Evolutionary conservation across 2,888 invertebrate species (phyloP).

Genomic region (Campoplex capitator): DNA sequence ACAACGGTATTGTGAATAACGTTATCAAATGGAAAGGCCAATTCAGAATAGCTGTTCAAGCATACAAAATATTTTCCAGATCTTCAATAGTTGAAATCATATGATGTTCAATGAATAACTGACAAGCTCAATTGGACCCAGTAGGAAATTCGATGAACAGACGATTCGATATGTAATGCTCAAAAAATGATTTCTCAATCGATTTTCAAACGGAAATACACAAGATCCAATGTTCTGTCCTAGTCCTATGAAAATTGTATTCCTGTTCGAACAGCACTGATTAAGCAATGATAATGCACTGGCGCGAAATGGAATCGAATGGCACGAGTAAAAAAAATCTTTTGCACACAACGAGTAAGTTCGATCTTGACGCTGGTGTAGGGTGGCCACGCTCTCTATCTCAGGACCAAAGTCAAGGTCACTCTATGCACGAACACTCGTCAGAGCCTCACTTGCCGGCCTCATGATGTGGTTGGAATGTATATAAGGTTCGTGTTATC

Average conservation of each 20-base stretch:
- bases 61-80: neutral
- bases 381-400: slow-evolving; percentile 55
- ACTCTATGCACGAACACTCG: slow-evolving; percentile 22
- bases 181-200: neutral
- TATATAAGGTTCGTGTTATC: slow-evolving; percentile 6
- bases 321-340: slow-evolving; percentile 29
- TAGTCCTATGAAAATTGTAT: slow-evolving; percentile 1
- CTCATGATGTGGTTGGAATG: slow-evolving; percentile 23
- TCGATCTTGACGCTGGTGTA: slow-evolving; percentile 28
- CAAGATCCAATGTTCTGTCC: slow-evolving; percentile 2
- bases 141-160: neutral
- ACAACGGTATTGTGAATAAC: neutral
- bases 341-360: slow-evolving; percentile 5
- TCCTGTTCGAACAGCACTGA: neutral
- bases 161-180: slow-evolving; percentile 19
- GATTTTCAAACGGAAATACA: neutral
- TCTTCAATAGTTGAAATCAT: neutral
- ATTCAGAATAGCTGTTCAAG: neutral
- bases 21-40: neutral
- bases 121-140: neutral
- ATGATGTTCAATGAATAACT: neutral
- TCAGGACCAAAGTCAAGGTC: slow-evolving; percentile 66
- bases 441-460: slow-evolving; percentile 20
- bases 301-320: neutral
- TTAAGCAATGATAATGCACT: slow-evolving; percentile 17